These are phyloP conservation scores for Cerceris ruficornis DNA, from an alignment of 2,888 invertebrate genomes.

Conservation along the genomic window DNA sequence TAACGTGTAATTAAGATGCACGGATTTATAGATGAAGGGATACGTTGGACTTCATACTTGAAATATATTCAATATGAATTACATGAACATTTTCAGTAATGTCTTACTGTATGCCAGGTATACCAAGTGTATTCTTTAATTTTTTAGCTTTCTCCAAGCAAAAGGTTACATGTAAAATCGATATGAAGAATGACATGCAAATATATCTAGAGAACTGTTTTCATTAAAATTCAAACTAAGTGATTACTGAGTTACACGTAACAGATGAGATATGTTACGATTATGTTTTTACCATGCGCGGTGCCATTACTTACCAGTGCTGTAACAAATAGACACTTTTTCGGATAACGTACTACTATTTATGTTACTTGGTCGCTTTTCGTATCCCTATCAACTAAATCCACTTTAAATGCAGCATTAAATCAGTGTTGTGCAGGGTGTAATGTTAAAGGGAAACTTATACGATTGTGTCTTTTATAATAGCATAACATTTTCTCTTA, in stretches of 20 bases:
- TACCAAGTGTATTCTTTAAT: too few relatives aligned
- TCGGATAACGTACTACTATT: slow-evolving; percentile 13
- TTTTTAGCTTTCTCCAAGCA: too few relatives aligned
- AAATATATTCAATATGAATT: background rate
- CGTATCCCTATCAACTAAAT: slow-evolving; percentile 56
- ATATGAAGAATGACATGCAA: too few relatives aligned
- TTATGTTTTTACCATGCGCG: too few relatives aligned
- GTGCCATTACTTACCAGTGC: background rate
- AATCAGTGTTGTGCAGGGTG: slow-evolving; percentile 53
- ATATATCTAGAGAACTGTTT: too few relatives aligned
- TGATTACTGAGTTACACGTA: too few relatives aligned
- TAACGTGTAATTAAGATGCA: slow-evolving; percentile 40
- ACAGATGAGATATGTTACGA: too few relatives aligned
- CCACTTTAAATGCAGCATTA: slow-evolving; percentile 30
- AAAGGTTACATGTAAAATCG: too few relatives aligned
- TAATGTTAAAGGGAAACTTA: background rate
- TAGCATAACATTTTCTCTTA: background rate
- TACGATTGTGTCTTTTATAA: background rate
- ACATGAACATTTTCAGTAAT: background rate
- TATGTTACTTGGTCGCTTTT: slow-evolving; percentile 21
- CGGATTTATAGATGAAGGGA: slow-evolving; percentile 58
- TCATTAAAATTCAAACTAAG: too few relatives aligned
- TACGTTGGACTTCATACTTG: slow-evolving; percentile 32
- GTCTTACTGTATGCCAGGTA: background rate
- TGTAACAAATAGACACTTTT: slow-evolving; percentile 16